Evolutionary conservation across 2,888 invertebrate species (phyloP), one percentile per base, ranked within the genome.

Genomic region (Altica lythri): DNA sequence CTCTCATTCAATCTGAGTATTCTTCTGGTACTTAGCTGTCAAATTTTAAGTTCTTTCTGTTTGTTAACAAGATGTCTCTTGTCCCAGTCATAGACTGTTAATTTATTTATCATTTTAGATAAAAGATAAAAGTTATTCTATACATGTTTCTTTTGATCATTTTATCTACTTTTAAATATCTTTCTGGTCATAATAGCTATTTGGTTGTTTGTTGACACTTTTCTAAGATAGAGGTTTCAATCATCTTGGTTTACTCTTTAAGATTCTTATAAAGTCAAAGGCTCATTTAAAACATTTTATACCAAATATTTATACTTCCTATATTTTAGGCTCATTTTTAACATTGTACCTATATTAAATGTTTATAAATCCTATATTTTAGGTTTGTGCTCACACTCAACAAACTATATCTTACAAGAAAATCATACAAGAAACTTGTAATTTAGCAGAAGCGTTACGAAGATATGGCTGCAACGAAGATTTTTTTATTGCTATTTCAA

Each of bases 301-400:
- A 5, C 4, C 22, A 5, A 22, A 5, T 22, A 22, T 22, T 22
- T 5, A 5, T 22, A 5, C 4, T 22, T 8, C 8, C 8, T 4
- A 22, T 22, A 22, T 34, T 8, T 6, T 12, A 6, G 4, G 30
- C 4, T 10, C 8, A 12, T 34, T 4, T 10, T 34, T 6, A 12
- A 34, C 2, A 34, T 14, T 34, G 12, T 9, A 34, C 4, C 6
- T 10, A 4, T 34, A 34, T 34, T 10, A 14, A 34, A 34, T 34
- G 8, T 34, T 34, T 22, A 16, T 16, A 6, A 19, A 18, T 10
- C 2, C 27, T 32, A 29, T 42, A 32, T 64, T 64, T 38, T 35
- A 72, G 72, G 61, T 70, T 4, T 68, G 71, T 57, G 65, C 53
- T 12, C 47, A 42, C 8, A 66, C 70, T 1, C 59, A 52, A 8